Evolutionary conservation across 2,888 invertebrate species (phyloP).

Genomic region (Parelbella ahira): DNA sequence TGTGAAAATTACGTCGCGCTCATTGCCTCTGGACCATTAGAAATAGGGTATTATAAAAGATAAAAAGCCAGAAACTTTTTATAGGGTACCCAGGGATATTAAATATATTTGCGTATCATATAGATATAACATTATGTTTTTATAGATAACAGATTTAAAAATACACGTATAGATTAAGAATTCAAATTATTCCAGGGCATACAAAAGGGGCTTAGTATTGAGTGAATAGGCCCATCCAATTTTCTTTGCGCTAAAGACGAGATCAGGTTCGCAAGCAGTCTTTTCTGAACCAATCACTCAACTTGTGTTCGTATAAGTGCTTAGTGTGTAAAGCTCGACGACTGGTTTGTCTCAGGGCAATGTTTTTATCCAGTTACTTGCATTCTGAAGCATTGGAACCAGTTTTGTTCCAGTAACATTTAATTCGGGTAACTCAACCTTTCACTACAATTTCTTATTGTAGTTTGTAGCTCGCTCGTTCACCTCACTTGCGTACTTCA

Average conservation of each 20-base stretch:
- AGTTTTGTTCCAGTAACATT: slow-evolving; percentile 65
- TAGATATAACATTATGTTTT: too few relatives aligned
- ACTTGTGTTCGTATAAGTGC: slow-evolving; percentile 38
- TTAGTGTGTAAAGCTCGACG: slow-evolving; percentile 40
- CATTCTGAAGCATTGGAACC: slow-evolving; percentile 76
- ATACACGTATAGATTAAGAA: too few relatives aligned
- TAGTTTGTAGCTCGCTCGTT: slow-evolving; percentile 44
- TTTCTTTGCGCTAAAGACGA: slow-evolving; percentile 19
- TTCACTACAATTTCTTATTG: slow-evolving; percentile 66
- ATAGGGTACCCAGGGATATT: too few relatives aligned
- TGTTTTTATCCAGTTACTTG: slow-evolving; percentile 78
- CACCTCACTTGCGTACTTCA: slow-evolving; percentile 33
- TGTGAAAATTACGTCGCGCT: slow-evolving; percentile 42
- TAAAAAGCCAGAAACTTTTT: too few relatives aligned
- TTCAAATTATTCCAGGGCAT: slow-evolving; percentile 2
- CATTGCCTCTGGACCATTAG: slow-evolving; percentile 31
- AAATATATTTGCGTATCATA: too few relatives aligned
- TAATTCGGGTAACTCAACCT: slow-evolving; percentile 63
- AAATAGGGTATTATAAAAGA: too few relatives aligned
- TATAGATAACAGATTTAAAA: too few relatives aligned
- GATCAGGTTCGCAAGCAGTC: slow-evolving; percentile 32
- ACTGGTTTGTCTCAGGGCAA: slow-evolving; percentile 71
- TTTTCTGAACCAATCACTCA: slow-evolving; percentile 42
- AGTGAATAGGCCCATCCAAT: slow-evolving; percentile 19
- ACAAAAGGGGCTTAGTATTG: slow-evolving; percentile 9